A percentile compares a stretch with the other conserved stretches of the same genome.
These are phyloP conservation scores for Cryptoleucopteryx plumbea DNA, from an alignment of 2,113 vertebrate genomes.

Conservation along the genomic window DNA sequence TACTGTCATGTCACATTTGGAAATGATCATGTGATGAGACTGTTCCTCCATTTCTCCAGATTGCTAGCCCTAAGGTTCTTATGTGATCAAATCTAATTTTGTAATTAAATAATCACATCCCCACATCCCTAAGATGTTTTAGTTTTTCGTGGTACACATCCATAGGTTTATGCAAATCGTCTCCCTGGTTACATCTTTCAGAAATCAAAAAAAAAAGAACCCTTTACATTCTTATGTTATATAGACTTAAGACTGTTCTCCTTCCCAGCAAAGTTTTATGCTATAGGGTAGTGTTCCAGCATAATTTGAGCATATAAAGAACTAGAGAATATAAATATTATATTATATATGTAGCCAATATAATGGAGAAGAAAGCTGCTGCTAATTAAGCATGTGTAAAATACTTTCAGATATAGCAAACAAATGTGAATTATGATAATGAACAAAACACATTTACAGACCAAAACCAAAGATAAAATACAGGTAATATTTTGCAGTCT, in stretches of 20 bases:
- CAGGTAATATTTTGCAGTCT: background rate
- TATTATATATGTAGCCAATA: background rate
- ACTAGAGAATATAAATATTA: background rate
- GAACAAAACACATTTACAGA: background rate
- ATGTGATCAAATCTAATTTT: background rate
- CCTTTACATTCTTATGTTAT: background rate
- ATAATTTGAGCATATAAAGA: background rate
- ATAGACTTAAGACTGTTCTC: background rate
- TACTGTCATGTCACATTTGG: background rate
- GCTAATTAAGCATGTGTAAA: background rate
- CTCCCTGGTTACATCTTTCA: background rate
- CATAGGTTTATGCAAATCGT: background rate
- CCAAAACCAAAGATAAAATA: background rate
- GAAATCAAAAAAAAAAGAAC: background rate
- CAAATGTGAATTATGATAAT: background rate
- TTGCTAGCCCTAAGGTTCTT: background rate
- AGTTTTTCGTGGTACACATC: background rate
- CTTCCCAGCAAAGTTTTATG: background rate
- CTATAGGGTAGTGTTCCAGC: fast-evolving
- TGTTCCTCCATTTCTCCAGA: background rate
- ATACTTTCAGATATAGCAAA: background rate
- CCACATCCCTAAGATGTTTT: background rate
- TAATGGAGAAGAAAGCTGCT: background rate
- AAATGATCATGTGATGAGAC: background rate
- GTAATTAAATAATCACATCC: background rate